Percentiles rank a stretch among this genome's conserved stretches.
phyloP scores from a whole-genome alignment of 2,113 vertebrate genomes.

The Atractosteus spatula region DNA sequence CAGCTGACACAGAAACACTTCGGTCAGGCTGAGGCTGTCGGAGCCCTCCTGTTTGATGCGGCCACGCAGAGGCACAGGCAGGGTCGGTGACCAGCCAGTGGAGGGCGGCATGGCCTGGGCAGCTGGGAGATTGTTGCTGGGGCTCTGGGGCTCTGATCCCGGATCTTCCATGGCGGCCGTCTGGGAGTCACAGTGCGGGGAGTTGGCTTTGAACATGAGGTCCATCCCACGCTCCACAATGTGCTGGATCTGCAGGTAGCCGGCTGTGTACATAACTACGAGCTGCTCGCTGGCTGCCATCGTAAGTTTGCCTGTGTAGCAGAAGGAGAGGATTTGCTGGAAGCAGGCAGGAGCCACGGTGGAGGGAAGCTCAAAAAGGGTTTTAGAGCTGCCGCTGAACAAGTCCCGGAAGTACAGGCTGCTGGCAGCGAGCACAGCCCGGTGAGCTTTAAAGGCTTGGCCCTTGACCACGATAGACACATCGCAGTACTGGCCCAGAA shows the following conservation, averaged over 20 bases:
- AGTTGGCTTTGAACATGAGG: constrained; percentile 97
- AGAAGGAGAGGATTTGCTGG: constrained; percentile 96
- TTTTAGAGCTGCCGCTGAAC: constrained; percentile 93
- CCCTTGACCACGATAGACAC: constrained; percentile 98
- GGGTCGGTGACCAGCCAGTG: constrained; percentile 72
- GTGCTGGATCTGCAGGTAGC: constrained; percentile 98
- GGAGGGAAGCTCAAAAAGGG: constrained; percentile 92
- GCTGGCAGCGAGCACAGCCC: constrained; percentile 92
- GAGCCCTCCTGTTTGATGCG: constrained; percentile 86
- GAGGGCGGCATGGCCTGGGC: constrained; percentile 63
- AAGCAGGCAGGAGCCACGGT: constrained; percentile 92
- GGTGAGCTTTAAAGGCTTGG: constrained; percentile 94
- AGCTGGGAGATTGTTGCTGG: constrained; percentile 70
- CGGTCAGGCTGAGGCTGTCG: constrained; percentile 45
- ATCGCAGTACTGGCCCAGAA: constrained; percentile 95
- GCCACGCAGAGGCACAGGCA: constrained; percentile 73
- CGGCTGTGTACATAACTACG: constrained; percentile 98
- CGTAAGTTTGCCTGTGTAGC: constrained; percentile 96
- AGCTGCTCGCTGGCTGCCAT: constrained; percentile 98
- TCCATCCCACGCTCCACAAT: constrained; percentile 96
- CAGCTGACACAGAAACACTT: too few relatives aligned
- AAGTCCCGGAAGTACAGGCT: constrained; percentile 96
- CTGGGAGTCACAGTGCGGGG: constrained; percentile 96
- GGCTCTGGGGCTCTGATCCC: constrained; percentile 92
- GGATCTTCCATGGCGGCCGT: constrained; percentile 88